Conservation (phyloP, 2,113 vertebrate species). For the Nothobranchius kuhntae region DNA sequence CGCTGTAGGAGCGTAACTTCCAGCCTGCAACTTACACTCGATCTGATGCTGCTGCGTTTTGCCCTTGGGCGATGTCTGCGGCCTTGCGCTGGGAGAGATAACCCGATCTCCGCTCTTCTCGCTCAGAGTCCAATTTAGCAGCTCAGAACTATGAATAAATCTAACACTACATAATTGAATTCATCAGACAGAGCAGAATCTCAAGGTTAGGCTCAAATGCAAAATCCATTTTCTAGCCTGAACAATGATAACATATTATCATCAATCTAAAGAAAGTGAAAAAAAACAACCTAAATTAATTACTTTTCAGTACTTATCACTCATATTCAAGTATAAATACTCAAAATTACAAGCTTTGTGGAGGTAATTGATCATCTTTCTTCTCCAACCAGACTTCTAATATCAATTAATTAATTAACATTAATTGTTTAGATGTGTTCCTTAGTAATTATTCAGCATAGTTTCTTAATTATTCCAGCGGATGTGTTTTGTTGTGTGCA, state of each 20-base stretch:
- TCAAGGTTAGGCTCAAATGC: conserved; percentile 68
- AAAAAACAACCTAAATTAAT: too few species aligned
- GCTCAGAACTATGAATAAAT: conserved; percentile 70
- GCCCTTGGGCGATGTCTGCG: conserved; percentile 66
- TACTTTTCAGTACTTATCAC: background rate
- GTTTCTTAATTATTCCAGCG: conserved; percentile 74
- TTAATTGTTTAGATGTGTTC: conserved; percentile 63
- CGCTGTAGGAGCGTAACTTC: conserved; percentile 55
- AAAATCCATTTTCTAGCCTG: conserved; percentile 54
- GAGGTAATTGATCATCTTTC: conserved; percentile 30
- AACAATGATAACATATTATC: conserved; percentile 50
- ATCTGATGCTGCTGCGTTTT: conserved; percentile 66
- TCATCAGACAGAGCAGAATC: conserved; percentile 64
- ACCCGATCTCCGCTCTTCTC: conserved; percentile 55
- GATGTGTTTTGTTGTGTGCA: conserved; percentile 72
- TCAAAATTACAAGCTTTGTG: background rate
- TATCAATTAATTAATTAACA: conserved; percentile 62
- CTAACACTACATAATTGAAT: conserved; percentile 71
- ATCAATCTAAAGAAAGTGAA: conserved; percentile 34
- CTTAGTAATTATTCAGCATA: conserved; percentile 67
- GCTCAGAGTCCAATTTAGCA: conserved; percentile 64
- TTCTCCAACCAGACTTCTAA: conserved; percentile 39
- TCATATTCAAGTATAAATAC: conserved; percentile 1
- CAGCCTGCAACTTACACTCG: conserved; percentile 58
- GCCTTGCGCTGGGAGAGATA: conserved; percentile 47